phyloP scores from a whole-genome alignment of 2,113 vertebrate species.

The Furnarius figulus region DNA sequence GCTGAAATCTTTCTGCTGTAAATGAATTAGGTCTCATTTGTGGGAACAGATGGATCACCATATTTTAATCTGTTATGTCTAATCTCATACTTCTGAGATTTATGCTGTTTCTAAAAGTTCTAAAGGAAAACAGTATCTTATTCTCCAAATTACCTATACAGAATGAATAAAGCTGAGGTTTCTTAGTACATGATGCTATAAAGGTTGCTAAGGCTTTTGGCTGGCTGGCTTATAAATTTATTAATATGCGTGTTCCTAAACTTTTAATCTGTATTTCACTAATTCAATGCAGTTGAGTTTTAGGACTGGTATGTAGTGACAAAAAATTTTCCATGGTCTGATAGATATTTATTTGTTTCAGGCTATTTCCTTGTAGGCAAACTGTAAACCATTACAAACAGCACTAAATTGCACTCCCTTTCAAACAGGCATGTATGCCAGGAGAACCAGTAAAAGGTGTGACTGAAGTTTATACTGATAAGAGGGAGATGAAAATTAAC shows the following conservation, averaged over 20 bases:
- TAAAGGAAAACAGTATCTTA: background rate
- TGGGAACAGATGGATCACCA: background rate
- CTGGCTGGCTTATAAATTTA: background rate
- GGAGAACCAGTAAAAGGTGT: background rate
- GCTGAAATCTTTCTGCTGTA: background rate
- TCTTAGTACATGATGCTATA: background rate
- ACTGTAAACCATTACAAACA: background rate
- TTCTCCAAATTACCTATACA: background rate
- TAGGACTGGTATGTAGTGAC: background rate
- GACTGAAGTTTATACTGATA: background rate
- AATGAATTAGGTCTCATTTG: background rate
- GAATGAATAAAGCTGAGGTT: background rate
- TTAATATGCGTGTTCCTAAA: background rate
- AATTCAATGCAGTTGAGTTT: background rate
- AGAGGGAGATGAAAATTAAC: background rate
- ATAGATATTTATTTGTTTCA: background rate
- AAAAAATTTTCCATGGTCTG: background rate
- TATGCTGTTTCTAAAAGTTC: background rate
- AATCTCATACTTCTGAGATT: background rate
- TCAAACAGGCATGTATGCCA: background rate
- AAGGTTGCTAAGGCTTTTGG: background rate
- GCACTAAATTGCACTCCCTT: background rate
- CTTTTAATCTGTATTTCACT: background rate
- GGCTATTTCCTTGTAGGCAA: background rate
- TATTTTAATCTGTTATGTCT: background rate